Conservation (phyloP, 2,797 vertebrate genomes). For the Otolemur crassicaudatus region DNA sequence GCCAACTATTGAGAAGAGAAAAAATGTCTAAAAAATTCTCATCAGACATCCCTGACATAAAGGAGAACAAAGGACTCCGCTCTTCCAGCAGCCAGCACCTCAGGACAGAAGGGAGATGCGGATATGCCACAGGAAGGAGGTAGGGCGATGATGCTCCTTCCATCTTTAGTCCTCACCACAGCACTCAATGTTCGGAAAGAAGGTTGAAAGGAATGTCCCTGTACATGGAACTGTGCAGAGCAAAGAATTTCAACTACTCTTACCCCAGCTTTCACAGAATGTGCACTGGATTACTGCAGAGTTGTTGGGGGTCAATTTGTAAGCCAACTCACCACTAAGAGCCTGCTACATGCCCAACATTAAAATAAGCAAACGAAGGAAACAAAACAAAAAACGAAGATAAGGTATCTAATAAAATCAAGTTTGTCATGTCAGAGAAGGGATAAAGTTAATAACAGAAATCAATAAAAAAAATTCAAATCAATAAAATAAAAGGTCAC, state of each 20-base stretch:
- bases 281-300: neutral
- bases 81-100: neutral
- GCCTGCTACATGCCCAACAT: neutral
- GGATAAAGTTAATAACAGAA: constrained; percentile 20
- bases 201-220: neutral
- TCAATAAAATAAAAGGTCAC: neutral
- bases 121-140: neutral
- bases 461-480: neutral
- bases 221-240: neutral
- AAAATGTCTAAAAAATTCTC: neutral
- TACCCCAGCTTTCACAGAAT: neutral
- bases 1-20: neutral
- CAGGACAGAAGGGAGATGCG: neutral
- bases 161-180: neutral
- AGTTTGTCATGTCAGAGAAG: neutral
- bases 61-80: neutral
- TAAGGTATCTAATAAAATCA: neutral
- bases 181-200: neutral
- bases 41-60: neutral
- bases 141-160: neutral
- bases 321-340: neutral
- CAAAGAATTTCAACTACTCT: neutral
- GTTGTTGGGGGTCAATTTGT: neutral
- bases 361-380: neutral
- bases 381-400: neutral